Evolutionary conservation across 2,113 vertebrate species (phyloP).

Genomic region (Bufo gargarizans): DNA sequence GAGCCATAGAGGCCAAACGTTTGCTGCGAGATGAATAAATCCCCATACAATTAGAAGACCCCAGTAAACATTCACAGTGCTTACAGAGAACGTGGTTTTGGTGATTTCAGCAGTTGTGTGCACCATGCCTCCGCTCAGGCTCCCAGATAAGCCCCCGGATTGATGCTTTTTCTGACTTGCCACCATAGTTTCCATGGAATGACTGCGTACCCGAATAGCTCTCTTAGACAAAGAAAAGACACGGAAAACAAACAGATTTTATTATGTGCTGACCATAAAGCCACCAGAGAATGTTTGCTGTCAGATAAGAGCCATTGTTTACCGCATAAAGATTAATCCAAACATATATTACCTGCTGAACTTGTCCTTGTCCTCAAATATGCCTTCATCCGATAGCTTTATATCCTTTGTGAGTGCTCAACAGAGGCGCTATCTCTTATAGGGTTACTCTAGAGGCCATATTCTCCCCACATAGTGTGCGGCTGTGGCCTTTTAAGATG

Average conservation of each 20-base stretch:
- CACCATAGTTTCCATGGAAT: slow-evolving; percentile 96
- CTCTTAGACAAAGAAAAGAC: slow-evolving; percentile 70
- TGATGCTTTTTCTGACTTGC: slow-evolving; percentile 86
- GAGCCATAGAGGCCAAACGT: neutral
- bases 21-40: neutral
- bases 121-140: slow-evolving; percentile 85
- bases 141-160: slow-evolving; percentile 77
- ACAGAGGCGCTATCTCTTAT: neutral
- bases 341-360: neutral
- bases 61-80: slow-evolving; percentile 49
- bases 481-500: neutral
- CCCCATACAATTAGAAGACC: neutral
- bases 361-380: neutral
- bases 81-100: slow-evolving; percentile 84
- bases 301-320: neutral
- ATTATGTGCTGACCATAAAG: neutral
- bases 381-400: neutral
- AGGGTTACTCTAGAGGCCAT: neutral
- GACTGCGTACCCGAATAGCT: slow-evolving; percentile 91
- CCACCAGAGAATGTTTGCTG: neutral
- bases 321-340: neutral
- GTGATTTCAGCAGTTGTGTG: slow-evolving; percentile 82
- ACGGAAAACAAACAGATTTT: slow-evolving; percentile 11
- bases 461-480: neutral
- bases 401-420: neutral